Base-by-base conservation (phyloP, 2,888 invertebrate species). In the Cephonodes hylas region DNA sequence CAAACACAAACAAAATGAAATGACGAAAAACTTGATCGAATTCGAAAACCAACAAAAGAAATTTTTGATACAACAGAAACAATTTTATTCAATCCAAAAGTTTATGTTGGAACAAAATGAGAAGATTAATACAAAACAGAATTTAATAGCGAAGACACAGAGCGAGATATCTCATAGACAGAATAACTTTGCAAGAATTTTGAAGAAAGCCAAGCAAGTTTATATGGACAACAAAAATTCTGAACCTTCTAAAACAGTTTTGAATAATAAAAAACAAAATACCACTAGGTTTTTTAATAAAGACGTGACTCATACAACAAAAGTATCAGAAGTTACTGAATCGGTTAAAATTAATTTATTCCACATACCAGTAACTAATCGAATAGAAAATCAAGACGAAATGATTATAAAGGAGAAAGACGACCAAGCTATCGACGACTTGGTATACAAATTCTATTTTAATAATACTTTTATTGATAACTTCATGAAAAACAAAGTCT, bases 381-480 rank as follows among this genome's bases (percentile, higher is more conserved):
- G 78, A 61, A 64, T 88, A 2, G 68, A 72, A 64, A 81, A 90
- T 59, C 83, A 88, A 65, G 91, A 92, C 22, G 80, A 82, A 56
- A 62, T 80, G n/a, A 82, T 92, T 8, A 68, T 92, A 6, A 84
- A 81, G 66, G 91, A 90, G 42, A 91, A 88, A 79, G 89, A 92
- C 46, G 75, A 85, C 0, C 79, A 86, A 44, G 72, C 83, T 0
- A 84, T 91, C 0, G 91, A 92, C 23, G 91, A 91, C 64, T 79
- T 92, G 63, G 84, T 92, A 3, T 91, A 89, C 69, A 91, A 91
- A 81, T 89, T 86, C 60, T 92, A 91, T 59, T 92, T 92, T 34
- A 91, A 92, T 62, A 91, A 92, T 38, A 91, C 91, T 0, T 89
- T 88, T 18, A 88, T 91, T 20, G 90, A 91, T 58, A 84, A 75